A percentile compares a stretch with the other conserved stretches of the same genome.
These are phyloP conservation scores for Ceriagrion tenellum DNA, from an alignment of 2,888 invertebrate genomes.

Conservation along the genomic window DNA sequence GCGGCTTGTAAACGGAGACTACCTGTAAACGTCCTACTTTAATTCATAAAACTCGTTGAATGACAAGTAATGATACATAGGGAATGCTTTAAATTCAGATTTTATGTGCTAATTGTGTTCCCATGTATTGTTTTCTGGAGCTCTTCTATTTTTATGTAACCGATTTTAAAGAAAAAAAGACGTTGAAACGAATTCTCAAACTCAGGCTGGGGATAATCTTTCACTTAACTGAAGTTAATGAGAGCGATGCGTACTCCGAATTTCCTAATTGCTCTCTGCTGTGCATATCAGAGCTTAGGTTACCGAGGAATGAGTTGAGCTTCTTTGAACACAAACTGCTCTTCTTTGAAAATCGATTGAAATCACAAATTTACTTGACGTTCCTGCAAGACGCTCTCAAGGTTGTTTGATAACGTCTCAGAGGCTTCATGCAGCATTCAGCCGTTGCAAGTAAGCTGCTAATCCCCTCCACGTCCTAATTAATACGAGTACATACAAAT, in stretches of 20 bases:
- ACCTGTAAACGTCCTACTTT: too few species aligned
- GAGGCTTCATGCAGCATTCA: not conserved
- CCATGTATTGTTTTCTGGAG: too few species aligned
- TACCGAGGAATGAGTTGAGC: not conserved
- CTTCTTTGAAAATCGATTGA: not conserved
- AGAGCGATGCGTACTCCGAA: not conserved
- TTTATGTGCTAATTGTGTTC: too few species aligned
- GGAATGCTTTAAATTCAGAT: too few species aligned
- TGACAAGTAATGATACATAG: too few species aligned
- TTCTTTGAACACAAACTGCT: not conserved
- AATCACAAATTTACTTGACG: not conserved
- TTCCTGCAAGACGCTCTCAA: not conserved
- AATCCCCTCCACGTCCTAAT: constrained; percentile 12
- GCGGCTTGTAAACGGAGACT: too few species aligned
- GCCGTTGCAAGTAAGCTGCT: not conserved
- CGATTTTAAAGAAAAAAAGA: too few species aligned
- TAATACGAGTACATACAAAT: not conserved
- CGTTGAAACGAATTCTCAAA: too few species aligned
- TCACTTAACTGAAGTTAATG: too few species aligned
- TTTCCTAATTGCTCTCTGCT: not conserved
- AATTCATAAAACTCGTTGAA: too few species aligned
- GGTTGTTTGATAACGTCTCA: constrained; percentile 14
- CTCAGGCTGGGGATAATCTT: too few species aligned
- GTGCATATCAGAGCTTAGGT: not conserved
- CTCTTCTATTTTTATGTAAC: too few species aligned